Conservation (phyloP, 30 jellyfish, hydroid and myxozoan species). For the Pelagia noctiluca region DNA sequence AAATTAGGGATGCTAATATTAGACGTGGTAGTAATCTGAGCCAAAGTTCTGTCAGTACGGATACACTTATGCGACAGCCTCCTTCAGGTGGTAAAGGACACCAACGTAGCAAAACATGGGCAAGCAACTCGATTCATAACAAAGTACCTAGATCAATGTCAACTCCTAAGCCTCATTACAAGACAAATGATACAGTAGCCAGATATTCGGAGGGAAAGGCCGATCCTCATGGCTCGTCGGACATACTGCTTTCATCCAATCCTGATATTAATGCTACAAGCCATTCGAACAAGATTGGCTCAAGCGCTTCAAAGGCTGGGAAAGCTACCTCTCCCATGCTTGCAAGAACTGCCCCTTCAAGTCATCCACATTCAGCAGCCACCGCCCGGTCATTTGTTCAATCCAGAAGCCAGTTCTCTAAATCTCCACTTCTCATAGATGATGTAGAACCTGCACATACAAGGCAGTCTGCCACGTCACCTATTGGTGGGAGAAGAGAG, state of each 20-base stretch:
- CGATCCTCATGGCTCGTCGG: no score
- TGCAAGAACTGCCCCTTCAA: neutral
- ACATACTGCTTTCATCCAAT: no score
- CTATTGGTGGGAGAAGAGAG: no score
- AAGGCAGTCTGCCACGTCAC: no score
- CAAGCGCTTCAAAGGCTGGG: no score
- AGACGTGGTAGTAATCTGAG: conserved; percentile 61
- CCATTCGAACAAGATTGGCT: no score
- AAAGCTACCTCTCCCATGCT: no score
- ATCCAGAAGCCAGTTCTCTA: neutral
- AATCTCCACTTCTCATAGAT: neutral
- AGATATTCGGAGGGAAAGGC: no score
- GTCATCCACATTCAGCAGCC: neutral
- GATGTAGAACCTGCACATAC: neutral
- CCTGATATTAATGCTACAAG: no score
- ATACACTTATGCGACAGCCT: conserved; percentile 56
- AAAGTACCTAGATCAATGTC: conserved; percentile 37
- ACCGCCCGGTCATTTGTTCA: neutral
- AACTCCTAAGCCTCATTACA: conserved; percentile 45
- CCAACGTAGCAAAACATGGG: conserved; percentile 85
- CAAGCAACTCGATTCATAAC: neutral
- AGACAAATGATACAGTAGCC: neutral
- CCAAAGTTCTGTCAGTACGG: conserved; percentile 45
- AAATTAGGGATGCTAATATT: no score
- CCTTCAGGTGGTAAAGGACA: conserved; percentile 75